phyloP scores from a whole-genome alignment of 2,797 vertebrate species.

The Lindbergichthys nudifrons region DNA sequence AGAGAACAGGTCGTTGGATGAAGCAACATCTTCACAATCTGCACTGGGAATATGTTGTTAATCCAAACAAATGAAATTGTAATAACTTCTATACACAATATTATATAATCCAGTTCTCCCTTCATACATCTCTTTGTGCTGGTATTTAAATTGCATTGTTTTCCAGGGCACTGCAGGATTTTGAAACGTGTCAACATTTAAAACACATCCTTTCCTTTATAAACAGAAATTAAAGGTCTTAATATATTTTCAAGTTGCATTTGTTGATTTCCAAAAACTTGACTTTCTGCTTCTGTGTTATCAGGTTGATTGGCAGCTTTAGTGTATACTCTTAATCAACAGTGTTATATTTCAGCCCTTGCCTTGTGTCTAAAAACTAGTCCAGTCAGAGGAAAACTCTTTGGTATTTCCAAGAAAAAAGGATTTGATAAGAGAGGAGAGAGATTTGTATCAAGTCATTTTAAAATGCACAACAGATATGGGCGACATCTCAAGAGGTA shows the following conservation, averaged over 20 bases:
- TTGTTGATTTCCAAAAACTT: slow-evolving; percentile 38
- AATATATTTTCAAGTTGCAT: slow-evolving; percentile 44
- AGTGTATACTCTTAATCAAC: slow-evolving; percentile 57
- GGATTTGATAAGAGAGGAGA: slow-evolving; percentile 59
- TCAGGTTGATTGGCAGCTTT: slow-evolving; percentile 49
- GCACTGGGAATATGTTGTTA: slow-evolving; percentile 33
- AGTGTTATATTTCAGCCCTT: slow-evolving; percentile 65
- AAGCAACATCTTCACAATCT: slow-evolving; percentile 27
- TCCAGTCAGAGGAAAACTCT: slow-evolving; percentile 67
- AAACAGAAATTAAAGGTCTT: slow-evolving; percentile 25
- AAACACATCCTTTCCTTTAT: slow-evolving; percentile 41
- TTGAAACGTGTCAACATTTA: slow-evolving; percentile 25
- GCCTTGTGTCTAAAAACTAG: slow-evolving; percentile 63
- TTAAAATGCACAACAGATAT: slow-evolving; percentile 74
- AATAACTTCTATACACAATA: slow-evolving; percentile 25
- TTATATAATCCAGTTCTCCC: slow-evolving; percentile 59
- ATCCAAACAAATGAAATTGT: slow-evolving; percentile 39
- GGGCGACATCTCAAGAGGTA: slow-evolving; percentile 73
- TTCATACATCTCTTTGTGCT: slow-evolving; percentile 48
- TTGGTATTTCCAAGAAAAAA: slow-evolving; percentile 57
- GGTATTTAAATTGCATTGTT: slow-evolving; percentile 44
- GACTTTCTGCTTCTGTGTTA: slow-evolving; percentile 43
- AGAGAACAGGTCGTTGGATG: slow-evolving; percentile 38
- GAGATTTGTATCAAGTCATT: slow-evolving; percentile 73
- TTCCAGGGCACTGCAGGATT: slow-evolving; percentile 70